Evolutionary conservation across 2,888 invertebrate species (phyloP).

Genomic region (Dione juno): DNA sequence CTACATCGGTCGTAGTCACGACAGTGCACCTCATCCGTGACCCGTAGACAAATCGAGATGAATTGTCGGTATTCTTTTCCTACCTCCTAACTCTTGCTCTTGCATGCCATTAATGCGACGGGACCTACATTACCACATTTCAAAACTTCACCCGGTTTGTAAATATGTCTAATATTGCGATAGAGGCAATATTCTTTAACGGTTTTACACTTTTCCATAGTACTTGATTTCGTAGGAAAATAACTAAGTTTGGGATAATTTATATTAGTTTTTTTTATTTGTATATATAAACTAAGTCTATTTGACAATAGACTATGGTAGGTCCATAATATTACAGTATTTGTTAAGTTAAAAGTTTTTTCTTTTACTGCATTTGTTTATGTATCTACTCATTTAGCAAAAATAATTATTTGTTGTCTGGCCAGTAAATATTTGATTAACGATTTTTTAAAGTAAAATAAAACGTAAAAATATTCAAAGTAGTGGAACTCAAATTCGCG

Average conservation of each 20-base stretch:
- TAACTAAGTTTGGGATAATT: too few relatives aligned
- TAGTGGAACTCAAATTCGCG: too few relatives aligned
- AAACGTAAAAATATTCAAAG: too few relatives aligned
- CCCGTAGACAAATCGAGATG: slow-evolving; percentile 80
- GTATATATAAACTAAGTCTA: too few relatives aligned
- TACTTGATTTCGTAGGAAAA: background rate
- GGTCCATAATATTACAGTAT: too few relatives aligned
- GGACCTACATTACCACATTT: slow-evolving; percentile 57
- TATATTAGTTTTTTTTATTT: background rate
- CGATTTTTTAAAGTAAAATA: too few relatives aligned
- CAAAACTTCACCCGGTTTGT: slow-evolving; percentile 52
- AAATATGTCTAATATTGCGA: slow-evolving; percentile 39
- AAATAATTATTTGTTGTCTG: too few relatives aligned
- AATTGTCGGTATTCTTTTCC: slow-evolving; percentile 71
- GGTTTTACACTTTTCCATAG: background rate
- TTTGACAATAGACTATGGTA: too few relatives aligned
- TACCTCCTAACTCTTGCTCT: slow-evolving; percentile 49
- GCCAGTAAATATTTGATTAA: too few relatives aligned
- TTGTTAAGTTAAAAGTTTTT: too few relatives aligned
- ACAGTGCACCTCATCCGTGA: slow-evolving; percentile 66
- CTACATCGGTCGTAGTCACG: slow-evolving; percentile 65
- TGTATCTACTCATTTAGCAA: too few relatives aligned
- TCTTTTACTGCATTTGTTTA: too few relatives aligned
- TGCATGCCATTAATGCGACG: slow-evolving; percentile 58
- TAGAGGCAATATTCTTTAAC: background rate